Evolutionary conservation across 2,888 invertebrate species (phyloP), one percentile per base, ranked within the genome.

Genomic region (Coronaproctus castanopsis): DNA sequence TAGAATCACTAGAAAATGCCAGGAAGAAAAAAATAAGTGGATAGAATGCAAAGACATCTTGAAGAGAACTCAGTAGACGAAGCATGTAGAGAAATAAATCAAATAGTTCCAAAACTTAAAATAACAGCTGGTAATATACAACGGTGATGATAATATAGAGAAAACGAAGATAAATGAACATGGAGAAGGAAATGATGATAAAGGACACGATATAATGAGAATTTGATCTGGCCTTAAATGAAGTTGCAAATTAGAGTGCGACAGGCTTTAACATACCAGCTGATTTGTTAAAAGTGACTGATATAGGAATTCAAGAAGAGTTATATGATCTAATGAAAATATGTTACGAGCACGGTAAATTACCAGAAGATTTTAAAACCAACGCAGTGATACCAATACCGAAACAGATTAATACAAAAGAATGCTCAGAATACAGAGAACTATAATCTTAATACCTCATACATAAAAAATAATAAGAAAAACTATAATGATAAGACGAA

Each of bases 361-460:
- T 36, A 36, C 36, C 36, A 14, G 36, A 36, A 36, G 36, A 36
- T 5, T 36, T 36, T 14, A 36, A 14, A 36, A 36, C 5, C 14
- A 36, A 5, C 8, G 5, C 14, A 14, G 5, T 36, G 14, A 36
- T 36, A 36, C 5, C 36, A 36, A 36, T 36, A 36, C 36, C 36
- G 36, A 36, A 36, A 36, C 5, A 36, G 36, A 8, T 36, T 14
- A 36, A n/a, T n/a, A n/a, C n/a, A n/a, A n/a, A n/a, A n/a, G n/a
- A n/a, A n/a, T 55, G 56, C 19, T 24, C 24, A n/a, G 56, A 55
- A 20, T 55, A 24, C 18, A 22, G 56, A 24, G 48, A 21, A 21
- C n/a, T n/a, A 55, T 55, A 24, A 55, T 23, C 48, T 21, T 55
- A 14, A 55, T 55, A 22, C 48, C 56, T 2, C 56, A 55, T 23